A percentile compares a stretch with the other conserved stretches of the same genome.
These are phyloP conservation scores for Ascidia mentula DNA, from an alignment of 23 tunicate genomes.

Conservation along the genomic window DNA sequence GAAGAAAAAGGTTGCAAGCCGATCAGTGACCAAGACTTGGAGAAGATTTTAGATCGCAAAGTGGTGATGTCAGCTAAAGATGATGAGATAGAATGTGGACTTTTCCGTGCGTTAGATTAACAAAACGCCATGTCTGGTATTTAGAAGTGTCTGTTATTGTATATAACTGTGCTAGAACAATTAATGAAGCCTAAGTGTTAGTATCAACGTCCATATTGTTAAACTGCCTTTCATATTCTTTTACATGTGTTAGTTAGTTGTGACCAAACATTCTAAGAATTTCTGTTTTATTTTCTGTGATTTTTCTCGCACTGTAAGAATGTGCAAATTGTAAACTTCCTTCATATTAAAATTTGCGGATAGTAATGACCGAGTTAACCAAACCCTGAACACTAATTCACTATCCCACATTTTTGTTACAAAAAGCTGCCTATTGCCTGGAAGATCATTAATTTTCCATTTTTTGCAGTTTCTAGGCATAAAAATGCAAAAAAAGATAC, in stretches of 20 bases:
- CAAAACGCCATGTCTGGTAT: neutral
- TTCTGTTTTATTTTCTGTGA: neutral
- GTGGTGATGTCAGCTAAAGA: conserved; percentile 18
- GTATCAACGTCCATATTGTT: too few species aligned
- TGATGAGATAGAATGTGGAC: neutral
- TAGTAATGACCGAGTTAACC: too few species aligned
- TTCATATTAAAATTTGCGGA: too few species aligned
- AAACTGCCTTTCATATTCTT: too few species aligned
- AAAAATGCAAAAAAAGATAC: neutral
- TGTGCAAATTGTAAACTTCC: too few species aligned
- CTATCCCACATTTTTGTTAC: too few species aligned
- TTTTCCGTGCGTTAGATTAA: conserved; percentile 1
- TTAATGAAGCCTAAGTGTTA: neutral
- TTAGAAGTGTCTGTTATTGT: neutral
- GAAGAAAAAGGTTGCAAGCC: neutral
- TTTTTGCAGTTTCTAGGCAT: neutral
- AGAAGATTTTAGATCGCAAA: conserved; percentile 37
- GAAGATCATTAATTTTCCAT: too few species aligned
- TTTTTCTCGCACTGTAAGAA: too few species aligned
- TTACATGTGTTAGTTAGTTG: too few species aligned
- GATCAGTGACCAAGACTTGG: conserved; percentile 38
- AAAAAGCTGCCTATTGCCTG: too few species aligned
- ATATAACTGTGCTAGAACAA: neutral
- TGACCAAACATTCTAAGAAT: too few species aligned
- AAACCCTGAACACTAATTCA: too few species aligned